These are phyloP conservation scores for Odocoileus hemionus DNA, from an alignment of 2,113 vertebrate genomes.

Conservation along the genomic window DNA sequence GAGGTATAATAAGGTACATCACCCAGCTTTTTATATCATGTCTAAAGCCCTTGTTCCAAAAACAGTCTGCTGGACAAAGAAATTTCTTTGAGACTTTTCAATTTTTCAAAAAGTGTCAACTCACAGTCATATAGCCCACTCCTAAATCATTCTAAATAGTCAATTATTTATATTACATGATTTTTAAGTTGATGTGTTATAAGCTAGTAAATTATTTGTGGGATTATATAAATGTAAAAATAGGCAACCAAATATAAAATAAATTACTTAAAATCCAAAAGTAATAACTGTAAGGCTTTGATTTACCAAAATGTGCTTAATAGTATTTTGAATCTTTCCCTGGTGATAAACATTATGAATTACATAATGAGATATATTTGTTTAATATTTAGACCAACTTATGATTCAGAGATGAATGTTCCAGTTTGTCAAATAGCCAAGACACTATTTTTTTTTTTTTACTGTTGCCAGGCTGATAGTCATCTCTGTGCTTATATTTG, in stretches of 20 bases:
- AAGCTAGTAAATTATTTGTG: neutral
- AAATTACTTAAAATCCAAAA: conserved; percentile 14
- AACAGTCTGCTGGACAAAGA: neutral
- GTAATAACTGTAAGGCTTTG: neutral
- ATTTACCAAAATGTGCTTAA: conserved; percentile 10
- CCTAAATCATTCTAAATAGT: neutral
- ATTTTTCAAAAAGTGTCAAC: neutral
- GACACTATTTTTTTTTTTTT: neutral
- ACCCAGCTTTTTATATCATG: neutral
- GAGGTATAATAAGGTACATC: neutral
- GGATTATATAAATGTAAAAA: neutral
- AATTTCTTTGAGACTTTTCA: neutral
- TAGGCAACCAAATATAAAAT: neutral
- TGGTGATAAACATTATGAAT: conserved; percentile 9
- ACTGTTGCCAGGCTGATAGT: neutral
- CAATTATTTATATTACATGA: neutral
- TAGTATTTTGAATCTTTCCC: neutral
- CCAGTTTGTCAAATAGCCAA: conserved; percentile 10
- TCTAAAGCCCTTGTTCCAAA: neutral
- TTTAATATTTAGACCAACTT: conserved; percentile 1
- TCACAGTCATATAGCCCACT: neutral
- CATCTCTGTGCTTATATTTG: neutral
- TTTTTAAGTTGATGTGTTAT: neutral
- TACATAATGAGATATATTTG: conserved; percentile 20
- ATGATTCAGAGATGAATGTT: neutral